A percentile compares a stretch with the other conserved stretches of the same genome.
phyloP scores from a whole-genome alignment of 2,113 vertebrate species.

The Micromys minutus region DNA sequence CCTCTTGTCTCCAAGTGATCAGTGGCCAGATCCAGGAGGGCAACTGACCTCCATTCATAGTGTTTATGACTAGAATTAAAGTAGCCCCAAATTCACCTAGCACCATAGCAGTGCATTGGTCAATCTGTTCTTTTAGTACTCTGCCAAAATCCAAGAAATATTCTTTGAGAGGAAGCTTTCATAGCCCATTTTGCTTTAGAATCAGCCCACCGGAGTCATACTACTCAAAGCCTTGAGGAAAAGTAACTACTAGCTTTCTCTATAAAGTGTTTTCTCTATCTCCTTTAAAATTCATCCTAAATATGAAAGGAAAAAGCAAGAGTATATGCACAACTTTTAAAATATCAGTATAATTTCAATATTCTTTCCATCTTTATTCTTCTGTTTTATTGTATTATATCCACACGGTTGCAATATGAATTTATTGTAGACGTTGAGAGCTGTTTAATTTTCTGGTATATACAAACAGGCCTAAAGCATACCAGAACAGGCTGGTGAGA shows the following conservation, averaged over 20 bases:
- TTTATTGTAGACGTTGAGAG: constrained; percentile 43
- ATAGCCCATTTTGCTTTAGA: not conserved
- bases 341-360: constrained; percentile 37
- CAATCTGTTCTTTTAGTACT: not conserved
- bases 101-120: not conserved
- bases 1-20: constrained; percentile 22
- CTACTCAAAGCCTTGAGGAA: not conserved
- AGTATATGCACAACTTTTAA: constrained; percentile 23
- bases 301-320: constrained; percentile 29
- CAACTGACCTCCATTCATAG: not conserved
- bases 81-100: not conserved
- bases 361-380: constrained; percentile 26
- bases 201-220: not conserved
- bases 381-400: constrained; percentile 51
- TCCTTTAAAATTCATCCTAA: constrained; percentile 49
- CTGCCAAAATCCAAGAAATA: constrained; percentile 1
- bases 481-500: too few species aligned
- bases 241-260: not conserved
- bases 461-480: constrained; percentile 21
- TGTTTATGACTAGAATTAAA: not conserved
- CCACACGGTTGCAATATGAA: constrained; percentile 23
- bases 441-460: constrained; percentile 62
- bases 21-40: not conserved
- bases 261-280: constrained; percentile 23
- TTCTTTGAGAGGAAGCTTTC: not conserved